A percentile compares a stretch with the other conserved stretches of the same genome.
Evolutionary conservation across 1,140 invertebrate genomes (phyloP).

Genomic region (Drosophila seguyi): DNA sequence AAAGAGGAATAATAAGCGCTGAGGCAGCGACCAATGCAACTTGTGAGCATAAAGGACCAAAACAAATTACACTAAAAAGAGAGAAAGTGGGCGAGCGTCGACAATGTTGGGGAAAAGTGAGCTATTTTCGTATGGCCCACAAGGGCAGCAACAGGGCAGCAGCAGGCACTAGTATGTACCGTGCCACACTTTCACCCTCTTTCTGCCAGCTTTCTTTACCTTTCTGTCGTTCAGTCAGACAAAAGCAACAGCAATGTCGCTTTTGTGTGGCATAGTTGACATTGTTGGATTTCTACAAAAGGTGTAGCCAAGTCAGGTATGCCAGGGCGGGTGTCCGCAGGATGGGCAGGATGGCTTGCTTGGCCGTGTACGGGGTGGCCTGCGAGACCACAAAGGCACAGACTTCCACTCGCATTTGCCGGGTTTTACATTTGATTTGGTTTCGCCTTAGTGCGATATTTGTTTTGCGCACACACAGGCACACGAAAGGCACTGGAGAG

Average conservation of each 20-base stretch:
- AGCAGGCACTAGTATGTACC: constrained; percentile 12
- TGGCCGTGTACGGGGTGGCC: not conserved
- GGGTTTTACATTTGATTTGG: constrained; percentile 77
- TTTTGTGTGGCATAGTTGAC: constrained; percentile 83
- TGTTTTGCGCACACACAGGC: constrained; percentile 53
- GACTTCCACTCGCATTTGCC: constrained; percentile 19
- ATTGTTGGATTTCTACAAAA: constrained; percentile 81
- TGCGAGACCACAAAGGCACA: constrained; percentile 45
- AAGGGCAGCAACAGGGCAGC: constrained; percentile 37
- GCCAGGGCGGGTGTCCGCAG: constrained; percentile 10
- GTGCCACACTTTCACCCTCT: constrained; percentile 47
- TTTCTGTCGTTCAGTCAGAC: constrained; percentile 44
- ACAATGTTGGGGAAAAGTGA: constrained; percentile 46
- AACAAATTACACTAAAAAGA: constrained; percentile 40
- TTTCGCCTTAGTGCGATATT: constrained; percentile 72
- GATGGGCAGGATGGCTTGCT: not conserved
- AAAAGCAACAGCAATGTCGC: constrained; percentile 79
- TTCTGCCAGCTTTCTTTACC: not conserved
- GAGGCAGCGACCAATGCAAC: constrained; percentile 23
- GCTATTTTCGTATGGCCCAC: constrained; percentile 39
- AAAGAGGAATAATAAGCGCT: not conserved
- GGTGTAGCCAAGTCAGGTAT: constrained; percentile 62
- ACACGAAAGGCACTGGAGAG: constrained; percentile 19
- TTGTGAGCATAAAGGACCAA: constrained; percentile 30
- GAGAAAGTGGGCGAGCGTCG: constrained; percentile 19